These are phyloP conservation scores for Lichenostomus cassidix DNA, from an alignment of 2,113 vertebrate species.

Conservation along the genomic window DNA sequence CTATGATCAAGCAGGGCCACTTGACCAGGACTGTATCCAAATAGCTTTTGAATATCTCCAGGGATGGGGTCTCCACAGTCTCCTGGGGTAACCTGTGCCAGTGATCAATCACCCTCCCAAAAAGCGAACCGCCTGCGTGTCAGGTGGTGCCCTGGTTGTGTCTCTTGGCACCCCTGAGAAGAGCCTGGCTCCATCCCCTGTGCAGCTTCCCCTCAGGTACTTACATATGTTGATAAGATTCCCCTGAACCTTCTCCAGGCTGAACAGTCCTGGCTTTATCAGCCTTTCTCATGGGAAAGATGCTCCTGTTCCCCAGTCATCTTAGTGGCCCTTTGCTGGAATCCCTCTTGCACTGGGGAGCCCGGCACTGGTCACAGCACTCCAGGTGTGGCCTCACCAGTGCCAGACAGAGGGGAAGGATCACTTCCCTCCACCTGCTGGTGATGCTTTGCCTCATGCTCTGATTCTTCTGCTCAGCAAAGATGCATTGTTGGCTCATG, in stretches of 20 bases:
- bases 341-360: not conserved
- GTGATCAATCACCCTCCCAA: not conserved
- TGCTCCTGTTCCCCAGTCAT: not conserved
- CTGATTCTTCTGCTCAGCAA: not conserved
- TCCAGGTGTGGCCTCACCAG: not conserved
- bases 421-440: not conserved
- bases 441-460: not conserved
- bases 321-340: not conserved
- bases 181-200: not conserved
- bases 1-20: not conserved
- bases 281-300: not conserved
- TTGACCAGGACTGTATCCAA: not conserved
- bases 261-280: not conserved
- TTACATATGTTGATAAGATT: not conserved
- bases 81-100: not conserved
- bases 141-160: not conserved
- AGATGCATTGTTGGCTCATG: not conserved
- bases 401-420: fast-evolving
- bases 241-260: not conserved
- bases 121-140: not conserved
- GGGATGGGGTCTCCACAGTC: not conserved
- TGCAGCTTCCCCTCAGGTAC: not conserved
- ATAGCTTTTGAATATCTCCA: not conserved
- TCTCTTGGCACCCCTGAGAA: not conserved
- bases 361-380: not conserved